These are phyloP conservation scores for Drosophila kokeensis DNA, from an alignment of 2,888 invertebrate genomes.

Conservation along the genomic window DNA sequence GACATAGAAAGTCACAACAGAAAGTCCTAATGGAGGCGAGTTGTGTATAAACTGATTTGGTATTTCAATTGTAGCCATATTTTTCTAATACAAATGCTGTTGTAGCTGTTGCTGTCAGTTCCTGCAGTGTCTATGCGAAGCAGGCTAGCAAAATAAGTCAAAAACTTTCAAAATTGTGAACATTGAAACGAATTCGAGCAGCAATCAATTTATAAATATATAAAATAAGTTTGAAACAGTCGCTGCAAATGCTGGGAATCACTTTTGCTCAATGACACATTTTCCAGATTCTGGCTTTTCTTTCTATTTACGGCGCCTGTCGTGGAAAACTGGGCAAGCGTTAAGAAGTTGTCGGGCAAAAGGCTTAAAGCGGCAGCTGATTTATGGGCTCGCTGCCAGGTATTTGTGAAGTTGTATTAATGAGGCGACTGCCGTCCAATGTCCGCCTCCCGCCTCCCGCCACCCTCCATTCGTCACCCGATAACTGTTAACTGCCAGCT, in stretches of 20 bases:
- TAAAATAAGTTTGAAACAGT: background rate
- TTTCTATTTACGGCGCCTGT: slow-evolving; percentile 11
- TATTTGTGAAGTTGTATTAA: slow-evolving; percentile 68
- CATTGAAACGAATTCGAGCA: background rate
- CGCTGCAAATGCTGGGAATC: background rate
- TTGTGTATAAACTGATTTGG: background rate
- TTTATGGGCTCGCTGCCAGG: slow-evolving; percentile 66
- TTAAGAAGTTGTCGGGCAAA: slow-evolving; percentile 26
- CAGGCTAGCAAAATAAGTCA: background rate
- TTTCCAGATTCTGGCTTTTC: background rate
- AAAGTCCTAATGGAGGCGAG: slow-evolving; percentile 35
- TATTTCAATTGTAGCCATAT: slow-evolving; percentile 8
- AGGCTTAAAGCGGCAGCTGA: slow-evolving; percentile 69
- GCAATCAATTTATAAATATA: background rate
- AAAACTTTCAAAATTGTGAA: background rate
- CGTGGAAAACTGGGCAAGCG: slow-evolving; percentile 8
- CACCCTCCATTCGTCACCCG: background rate
- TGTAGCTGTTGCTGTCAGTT: background rate
- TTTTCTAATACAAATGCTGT: background rate
- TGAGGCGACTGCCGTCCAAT: slow-evolving; percentile 38
- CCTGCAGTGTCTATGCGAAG: background rate
- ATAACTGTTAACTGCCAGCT: slow-evolving; percentile 12
- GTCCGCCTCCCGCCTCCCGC: background rate
- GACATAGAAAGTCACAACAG: slow-evolving; percentile 42
- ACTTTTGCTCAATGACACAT: background rate